Conservation (phyloP, 2,888 invertebrate species). For the Sphecodes monilicornis region DNA sequence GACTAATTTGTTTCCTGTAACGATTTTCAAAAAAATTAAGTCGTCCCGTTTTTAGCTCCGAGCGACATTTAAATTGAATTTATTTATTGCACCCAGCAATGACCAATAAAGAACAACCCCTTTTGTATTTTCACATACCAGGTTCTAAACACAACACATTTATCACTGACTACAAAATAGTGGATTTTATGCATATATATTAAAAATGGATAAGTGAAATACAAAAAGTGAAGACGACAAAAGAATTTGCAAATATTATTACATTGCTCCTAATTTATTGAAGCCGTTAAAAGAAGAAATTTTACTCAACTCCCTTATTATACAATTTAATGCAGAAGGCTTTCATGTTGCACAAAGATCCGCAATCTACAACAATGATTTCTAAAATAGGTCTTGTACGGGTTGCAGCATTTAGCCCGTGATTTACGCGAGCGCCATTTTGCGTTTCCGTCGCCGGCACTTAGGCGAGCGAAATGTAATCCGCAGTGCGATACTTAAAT, state of each 20-base stretch:
- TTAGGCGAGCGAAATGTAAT: not conserved
- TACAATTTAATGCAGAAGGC: not conserved
- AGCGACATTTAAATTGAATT: too few species aligned
- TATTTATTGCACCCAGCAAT: too few species aligned
- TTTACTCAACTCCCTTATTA: too few species aligned
- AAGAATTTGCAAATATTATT: not conserved
- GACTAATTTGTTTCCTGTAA: too few species aligned
- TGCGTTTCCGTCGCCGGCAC: constrained; percentile 1
- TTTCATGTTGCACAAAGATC: not conserved
- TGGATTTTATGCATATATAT: too few species aligned
- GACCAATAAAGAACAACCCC: too few species aligned
- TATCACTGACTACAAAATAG: too few species aligned
- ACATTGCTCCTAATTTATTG: not conserved
- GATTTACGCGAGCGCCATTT: constrained; percentile 2
- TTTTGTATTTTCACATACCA: too few species aligned
- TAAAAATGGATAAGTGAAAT: not conserved
- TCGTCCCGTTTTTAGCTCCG: too few species aligned
- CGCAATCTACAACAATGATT: not conserved
- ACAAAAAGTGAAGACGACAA: not conserved
- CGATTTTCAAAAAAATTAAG: too few species aligned
- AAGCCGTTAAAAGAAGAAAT: not conserved
- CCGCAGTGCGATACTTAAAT: constrained; percentile 1
- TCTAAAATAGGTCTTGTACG: not conserved
- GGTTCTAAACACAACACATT: too few species aligned
- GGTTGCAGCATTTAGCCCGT: not conserved